Base-by-base conservation (phyloP, 35 echinoderm and acorn worm genomes). In the Holothuria glaberrima region DNA sequence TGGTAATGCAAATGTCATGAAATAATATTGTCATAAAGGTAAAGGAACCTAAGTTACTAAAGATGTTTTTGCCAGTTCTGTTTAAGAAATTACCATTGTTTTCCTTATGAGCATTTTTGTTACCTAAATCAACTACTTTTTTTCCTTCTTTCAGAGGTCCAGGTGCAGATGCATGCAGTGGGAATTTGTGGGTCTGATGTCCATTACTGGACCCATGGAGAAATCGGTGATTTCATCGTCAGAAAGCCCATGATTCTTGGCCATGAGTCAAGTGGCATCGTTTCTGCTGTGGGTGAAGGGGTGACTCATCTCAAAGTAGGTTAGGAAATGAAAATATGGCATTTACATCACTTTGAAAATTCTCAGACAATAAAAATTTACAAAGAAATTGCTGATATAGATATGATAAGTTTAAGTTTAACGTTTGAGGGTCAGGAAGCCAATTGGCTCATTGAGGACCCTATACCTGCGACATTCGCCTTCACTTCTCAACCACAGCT, bases 171-270 rank as follows among this genome's bases (percentile, higher is more conserved):
- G 88, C 91, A 92, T 16, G 86, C 87, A 46, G 97, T 99, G 7
- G 97, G 97, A 4, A 99, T 99, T 68, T 99, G 97, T 48, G 97
- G 97, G 24, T 99, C 97, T 56, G 97, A 99, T 57, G 91, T 99
- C 38, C 93, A 99, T 68, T 99, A 99, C 86, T 95, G 91, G 86
- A 74, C 76, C 20, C 70, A 95, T 86, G 97, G 97, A 6, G 58
- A 65, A 13, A 91, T 90, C 22, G 97, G 97, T 10, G 79, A 86
- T 30, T 95, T 93, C 65, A 54, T 99, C 24, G 88, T 99, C 4
- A 91, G 89, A 19, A 36, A 88, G 16, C 97, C 97, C 28, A 99
- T 99, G 97, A 94, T 99, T 27, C 76, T 99, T 30, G 97, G 97
- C n/a, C 97, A 99, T 93, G 97, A 99, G 83, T 86, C 93, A 19